These are phyloP conservation scores for Agonopterix subpropinquella DNA, from an alignment of 2,888 invertebrate genomes.

Conservation along the genomic window DNA sequence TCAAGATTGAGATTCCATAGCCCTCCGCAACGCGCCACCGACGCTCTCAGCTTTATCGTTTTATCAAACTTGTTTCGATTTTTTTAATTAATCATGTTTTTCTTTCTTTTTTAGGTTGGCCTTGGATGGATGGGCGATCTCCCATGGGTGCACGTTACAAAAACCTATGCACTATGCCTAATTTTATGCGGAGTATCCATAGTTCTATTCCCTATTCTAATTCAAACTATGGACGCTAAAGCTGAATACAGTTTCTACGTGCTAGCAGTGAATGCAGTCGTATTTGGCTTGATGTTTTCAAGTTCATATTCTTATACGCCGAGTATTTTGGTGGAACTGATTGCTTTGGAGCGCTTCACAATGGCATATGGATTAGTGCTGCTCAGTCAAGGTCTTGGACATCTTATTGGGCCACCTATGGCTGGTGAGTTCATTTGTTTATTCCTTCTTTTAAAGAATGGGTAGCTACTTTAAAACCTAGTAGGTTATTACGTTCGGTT, in stretches of 20 bases:
- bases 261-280: conserved; percentile 71
- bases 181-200: conserved; percentile 79
- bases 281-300: conserved; percentile 93
- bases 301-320: conserved; percentile 95
- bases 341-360: conserved; percentile 93
- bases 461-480: too few species aligned
- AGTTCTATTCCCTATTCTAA: conserved; percentile 76
- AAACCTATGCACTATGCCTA: conserved; percentile 89
- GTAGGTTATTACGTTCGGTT: too few species aligned
- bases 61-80: too few species aligned
- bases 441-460: too few species aligned
- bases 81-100: not conserved
- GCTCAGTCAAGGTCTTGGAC: conserved; percentile 94
- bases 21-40: too few species aligned
- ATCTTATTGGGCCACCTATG: conserved; percentile 94
- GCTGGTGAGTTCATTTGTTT: conserved; percentile 78
- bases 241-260: conserved; percentile 64
- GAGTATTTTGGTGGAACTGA: conserved; percentile 91
- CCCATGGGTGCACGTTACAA: conserved; percentile 88
- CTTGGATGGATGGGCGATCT: conserved; percentile 94
- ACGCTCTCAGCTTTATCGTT: too few species aligned
- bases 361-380: conserved; percentile 94
- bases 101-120: conserved; percentile 73
- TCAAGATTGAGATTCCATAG: too few species aligned
- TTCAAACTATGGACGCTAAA: conserved; percentile 43